These are phyloP conservation scores for Aporophyla lueneburgensis DNA, from an alignment of 2,888 invertebrate species.

Conservation along the genomic window DNA sequence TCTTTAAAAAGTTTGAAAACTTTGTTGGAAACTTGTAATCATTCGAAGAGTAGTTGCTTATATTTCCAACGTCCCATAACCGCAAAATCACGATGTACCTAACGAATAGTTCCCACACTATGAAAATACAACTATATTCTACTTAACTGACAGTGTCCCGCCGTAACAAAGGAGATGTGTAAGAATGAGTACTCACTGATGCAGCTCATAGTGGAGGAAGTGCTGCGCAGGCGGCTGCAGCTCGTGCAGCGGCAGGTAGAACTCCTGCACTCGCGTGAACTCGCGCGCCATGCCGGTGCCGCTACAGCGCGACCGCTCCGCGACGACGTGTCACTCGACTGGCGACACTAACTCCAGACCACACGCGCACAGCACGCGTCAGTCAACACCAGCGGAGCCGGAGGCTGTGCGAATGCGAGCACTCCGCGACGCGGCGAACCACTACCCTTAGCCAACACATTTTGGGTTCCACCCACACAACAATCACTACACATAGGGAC, in stretches of 20 bases:
- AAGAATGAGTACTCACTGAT: conserved; percentile 74
- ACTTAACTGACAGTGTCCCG: background rate
- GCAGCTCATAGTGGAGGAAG: conserved; percentile 72
- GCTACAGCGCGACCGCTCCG: conserved; percentile 40
- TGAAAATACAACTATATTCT: background rate
- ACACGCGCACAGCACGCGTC: conserved; percentile 33
- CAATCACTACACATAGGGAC: background rate
- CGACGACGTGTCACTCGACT: conserved; percentile 25
- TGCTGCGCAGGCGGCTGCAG: conserved; percentile 72
- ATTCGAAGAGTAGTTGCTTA: background rate
- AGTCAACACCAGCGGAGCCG: conserved; percentile 28
- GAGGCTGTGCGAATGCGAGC: conserved; percentile 14
- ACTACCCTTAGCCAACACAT: conserved; percentile 30
- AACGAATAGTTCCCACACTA: background rate
- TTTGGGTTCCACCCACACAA: background rate
- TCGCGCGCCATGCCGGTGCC: conserved; percentile 76
- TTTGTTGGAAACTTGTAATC: background rate
- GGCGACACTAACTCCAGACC: conserved; percentile 22
- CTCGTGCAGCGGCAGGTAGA: conserved; percentile 77
- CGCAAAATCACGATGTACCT: background rate
- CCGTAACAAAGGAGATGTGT: background rate
- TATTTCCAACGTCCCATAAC: background rate
- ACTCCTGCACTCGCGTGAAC: conserved; percentile 76
- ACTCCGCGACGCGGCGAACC: conserved; percentile 11
- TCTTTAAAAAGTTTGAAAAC: background rate